Evolutionary conservation across 2,797 vertebrate genomes (phyloP).

Genomic region (Galaxias olidus): DNA sequence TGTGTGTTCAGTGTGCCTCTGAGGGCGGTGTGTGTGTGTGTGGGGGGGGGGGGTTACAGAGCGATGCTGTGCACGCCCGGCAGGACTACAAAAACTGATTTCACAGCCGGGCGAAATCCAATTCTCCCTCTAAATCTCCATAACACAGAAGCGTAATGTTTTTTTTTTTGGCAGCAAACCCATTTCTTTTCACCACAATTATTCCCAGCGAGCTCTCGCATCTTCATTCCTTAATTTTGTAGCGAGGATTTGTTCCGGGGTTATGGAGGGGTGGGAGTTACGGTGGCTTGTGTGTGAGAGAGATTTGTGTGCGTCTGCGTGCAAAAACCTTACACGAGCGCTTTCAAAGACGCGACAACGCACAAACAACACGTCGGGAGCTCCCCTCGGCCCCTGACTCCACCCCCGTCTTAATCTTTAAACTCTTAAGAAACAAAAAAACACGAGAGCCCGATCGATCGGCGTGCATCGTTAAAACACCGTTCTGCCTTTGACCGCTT

Average conservation of each 20-base stretch:
- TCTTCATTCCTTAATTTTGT: neutral
- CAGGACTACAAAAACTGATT: conserved; percentile 73
- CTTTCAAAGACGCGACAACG: neutral
- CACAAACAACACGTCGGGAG: too few relatives aligned
- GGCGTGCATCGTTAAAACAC: conserved; percentile 61
- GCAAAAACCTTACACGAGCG: neutral
- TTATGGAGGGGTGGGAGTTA: conserved; percentile 35
- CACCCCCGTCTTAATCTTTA: too few relatives aligned
- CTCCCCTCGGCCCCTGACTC: too few relatives aligned
- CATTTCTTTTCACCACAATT: conserved; percentile 62
- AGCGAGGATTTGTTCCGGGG: neutral
- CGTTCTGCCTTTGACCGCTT: conserved; percentile 58
- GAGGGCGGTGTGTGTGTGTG: neutral
- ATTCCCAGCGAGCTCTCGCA: conserved; percentile 53
- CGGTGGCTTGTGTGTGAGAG: conserved; percentile 27
- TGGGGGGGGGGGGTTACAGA: conserved; percentile 21
- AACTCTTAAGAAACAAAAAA: conserved; percentile 33
- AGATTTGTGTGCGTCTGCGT: conserved; percentile 2
- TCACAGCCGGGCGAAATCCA: conserved; percentile 76
- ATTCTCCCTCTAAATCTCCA: conserved; percentile 72
- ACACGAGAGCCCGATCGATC: conserved; percentile 53
- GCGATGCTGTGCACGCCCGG: conserved; percentile 62
- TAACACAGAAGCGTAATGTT: conserved; percentile 62
- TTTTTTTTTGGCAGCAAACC: conserved; percentile 66
- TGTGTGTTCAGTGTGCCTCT: conserved; percentile 30